These are phyloP conservation scores for Sminthurinus signatus DNA, from an alignment of 1,140 invertebrate species.

Conservation along the genomic window DNA sequence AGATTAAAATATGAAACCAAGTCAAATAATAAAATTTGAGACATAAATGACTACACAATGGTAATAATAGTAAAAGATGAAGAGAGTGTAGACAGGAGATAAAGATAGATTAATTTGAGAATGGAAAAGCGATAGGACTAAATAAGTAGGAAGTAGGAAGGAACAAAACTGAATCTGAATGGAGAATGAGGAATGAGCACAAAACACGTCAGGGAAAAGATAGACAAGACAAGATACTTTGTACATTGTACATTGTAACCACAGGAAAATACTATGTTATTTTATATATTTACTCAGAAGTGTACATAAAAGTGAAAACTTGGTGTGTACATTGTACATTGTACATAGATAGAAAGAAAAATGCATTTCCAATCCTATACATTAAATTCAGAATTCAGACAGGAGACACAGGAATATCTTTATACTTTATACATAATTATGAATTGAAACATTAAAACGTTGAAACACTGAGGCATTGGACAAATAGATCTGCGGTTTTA, in stretches of 20 bases:
- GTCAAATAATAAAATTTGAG: slow-evolving; percentile 6
- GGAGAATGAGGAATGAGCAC: too few species aligned
- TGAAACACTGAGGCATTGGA: background rate
- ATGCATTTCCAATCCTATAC: background rate
- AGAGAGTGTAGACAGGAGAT: background rate
- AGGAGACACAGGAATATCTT: background rate
- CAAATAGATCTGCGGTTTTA: slow-evolving; percentile 16
- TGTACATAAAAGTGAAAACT: background rate
- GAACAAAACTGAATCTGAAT: too few species aligned
- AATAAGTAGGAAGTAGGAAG: too few species aligned
- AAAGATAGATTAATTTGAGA: slow-evolving; percentile 6
- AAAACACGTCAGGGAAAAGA: too few species aligned
- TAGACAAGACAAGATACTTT: too few species aligned
- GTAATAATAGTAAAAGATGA: too few species aligned
- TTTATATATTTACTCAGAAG: too few species aligned
- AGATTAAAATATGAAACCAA: background rate
- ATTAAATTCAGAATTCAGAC: slow-evolving; percentile 1
- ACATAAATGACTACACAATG: too few species aligned
- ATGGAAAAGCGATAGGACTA: slow-evolving; percentile 4
- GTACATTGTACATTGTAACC: too few species aligned
- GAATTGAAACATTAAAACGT: background rate
- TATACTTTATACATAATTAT: too few species aligned
- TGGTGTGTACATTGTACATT: background rate
- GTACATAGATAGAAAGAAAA: background rate
- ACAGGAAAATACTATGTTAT: too few species aligned